Conservation (phyloP, 2,113 vertebrate species). For the Protobothrops mucrosquamatus region DNA sequence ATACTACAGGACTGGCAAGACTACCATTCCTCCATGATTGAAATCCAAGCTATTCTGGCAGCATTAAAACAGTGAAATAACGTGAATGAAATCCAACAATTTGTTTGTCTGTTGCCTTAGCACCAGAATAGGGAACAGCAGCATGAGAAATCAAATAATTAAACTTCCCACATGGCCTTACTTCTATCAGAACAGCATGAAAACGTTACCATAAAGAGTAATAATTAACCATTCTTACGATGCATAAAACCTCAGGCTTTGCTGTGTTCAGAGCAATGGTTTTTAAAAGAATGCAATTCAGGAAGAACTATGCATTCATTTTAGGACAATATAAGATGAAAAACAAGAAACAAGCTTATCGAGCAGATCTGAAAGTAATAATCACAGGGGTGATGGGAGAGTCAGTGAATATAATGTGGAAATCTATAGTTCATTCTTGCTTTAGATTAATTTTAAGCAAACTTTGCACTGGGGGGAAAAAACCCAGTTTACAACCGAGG, state of each 20-base stretch:
- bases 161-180: background rate
- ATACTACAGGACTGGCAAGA: too few relatives aligned
- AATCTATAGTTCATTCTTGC: background rate
- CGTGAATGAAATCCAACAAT: background rate
- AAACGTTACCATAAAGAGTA: background rate
- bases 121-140: background rate
- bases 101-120: background rate
- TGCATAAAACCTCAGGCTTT: background rate
- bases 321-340: background rate
- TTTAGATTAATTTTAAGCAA: background rate
- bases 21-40: background rate
- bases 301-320: background rate
- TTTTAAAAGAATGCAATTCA: background rate
- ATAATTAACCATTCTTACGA: background rate
- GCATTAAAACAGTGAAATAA: background rate
- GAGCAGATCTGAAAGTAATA: background rate
- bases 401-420: background rate
- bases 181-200: background rate
- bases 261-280: background rate
- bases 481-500: background rate
- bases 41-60: background rate
- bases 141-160: background rate
- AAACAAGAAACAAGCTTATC: background rate
- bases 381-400: background rate
- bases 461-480: too few relatives aligned